Evolutionary conservation across 2,797 vertebrate species (phyloP), one percentile per base, ranked within the genome.

Genomic region (Centropyge bicolor): DNA sequence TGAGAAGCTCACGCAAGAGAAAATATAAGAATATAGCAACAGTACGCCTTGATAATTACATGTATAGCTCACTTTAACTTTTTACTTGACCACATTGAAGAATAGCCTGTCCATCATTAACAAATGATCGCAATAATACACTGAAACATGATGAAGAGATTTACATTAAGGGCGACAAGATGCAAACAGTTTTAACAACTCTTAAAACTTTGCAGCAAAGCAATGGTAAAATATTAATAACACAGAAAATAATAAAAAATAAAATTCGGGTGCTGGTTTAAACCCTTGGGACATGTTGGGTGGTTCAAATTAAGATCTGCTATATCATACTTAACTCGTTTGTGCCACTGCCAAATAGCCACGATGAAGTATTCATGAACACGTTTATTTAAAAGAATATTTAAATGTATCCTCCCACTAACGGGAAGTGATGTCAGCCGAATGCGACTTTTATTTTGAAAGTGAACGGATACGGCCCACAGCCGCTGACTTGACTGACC

Each of bases 361-460:
- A 10, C 8, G 38, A 10, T 40, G 5, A 35, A 35, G 27, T 35
- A 14, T 43, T 8, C 22, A 8, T 13, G 2, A 8, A 61, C 4
- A 38, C 56, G 4, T 31, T 31, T 31, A 31, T 31, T 4, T 2
- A 31, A 2, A 31, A 31, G 27, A 31, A 31, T 31, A 31, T 31
- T 31, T 9, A 40, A 8, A 40, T 40, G 6, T 11, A 11, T 40
- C 27, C 8, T 2, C 24, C 11, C 1, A 13, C 8, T 40, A 8
- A 45, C 40, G 17, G 8, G 16, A 19, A 6, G 14, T 6, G 16
- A 24, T 24, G n/a, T 20, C 24, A 16, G 20, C 17, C 1, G 27
- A 35, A 22, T 2, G 2, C 9, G 64, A 17, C 54, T 1, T 74
- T 86, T 86, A 72, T 36, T 70, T 48, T 68, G 70, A 74, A 78